A percentile compares a stretch with the other conserved stretches of the same genome.
phyloP scores from a whole-genome alignment of 1,140 invertebrate species.

The Pantala flavescens region DNA sequence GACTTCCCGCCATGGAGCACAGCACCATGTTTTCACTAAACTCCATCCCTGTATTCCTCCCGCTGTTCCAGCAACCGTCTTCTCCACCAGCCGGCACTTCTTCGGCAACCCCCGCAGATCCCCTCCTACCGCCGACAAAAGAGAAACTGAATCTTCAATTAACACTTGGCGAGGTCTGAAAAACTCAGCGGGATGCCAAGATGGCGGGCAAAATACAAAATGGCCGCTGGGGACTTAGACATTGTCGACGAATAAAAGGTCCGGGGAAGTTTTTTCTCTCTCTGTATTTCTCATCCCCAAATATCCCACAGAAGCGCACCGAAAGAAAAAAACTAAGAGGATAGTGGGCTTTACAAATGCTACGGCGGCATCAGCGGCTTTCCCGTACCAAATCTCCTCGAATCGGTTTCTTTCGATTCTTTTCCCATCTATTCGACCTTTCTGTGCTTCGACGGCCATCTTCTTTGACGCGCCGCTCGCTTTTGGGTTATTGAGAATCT shows the following conservation, averaged over 20 bases:
- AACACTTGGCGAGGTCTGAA: background rate
- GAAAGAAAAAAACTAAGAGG: conserved; percentile 3
- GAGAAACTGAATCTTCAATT: conserved; percentile 10
- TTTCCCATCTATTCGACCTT: background rate
- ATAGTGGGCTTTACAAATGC: background rate
- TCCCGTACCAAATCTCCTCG: background rate
- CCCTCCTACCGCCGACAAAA: background rate
- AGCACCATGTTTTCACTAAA: background rate
- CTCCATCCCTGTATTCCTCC: background rate
- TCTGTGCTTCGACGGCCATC: background rate
- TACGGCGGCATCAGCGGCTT: background rate
- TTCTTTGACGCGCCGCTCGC: too few relatives aligned
- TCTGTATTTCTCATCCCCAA: background rate
- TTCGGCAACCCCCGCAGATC: background rate
- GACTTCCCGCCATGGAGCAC: background rate
- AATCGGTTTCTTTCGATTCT: background rate
- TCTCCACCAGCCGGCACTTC: background rate
- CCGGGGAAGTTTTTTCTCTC: background rate
- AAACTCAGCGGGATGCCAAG: background rate
- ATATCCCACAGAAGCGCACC: background rate
- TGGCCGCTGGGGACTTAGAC: background rate
- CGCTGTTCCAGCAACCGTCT: background rate
- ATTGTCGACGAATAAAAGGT: background rate
- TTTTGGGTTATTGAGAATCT: too few relatives aligned
- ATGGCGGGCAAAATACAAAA: background rate